phyloP scores from a whole-genome alignment of 2,113 vertebrate species.

The Otus sunia region DNA sequence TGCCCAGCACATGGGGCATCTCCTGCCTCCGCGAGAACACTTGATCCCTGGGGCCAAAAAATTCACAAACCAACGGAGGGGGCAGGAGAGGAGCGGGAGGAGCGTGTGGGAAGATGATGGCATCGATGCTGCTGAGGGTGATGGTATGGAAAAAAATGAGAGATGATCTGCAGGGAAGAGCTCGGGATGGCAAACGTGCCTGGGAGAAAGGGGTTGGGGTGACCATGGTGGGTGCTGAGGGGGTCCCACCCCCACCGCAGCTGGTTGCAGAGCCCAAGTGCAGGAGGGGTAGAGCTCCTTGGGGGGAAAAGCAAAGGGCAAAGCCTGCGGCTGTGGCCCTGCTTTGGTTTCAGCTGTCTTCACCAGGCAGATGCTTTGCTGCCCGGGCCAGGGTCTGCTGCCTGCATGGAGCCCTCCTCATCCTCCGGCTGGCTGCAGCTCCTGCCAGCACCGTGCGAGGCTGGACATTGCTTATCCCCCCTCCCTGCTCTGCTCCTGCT shows the following conservation, averaged over 20 bases:
- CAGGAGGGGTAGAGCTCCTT: neutral
- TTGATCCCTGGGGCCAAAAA: constrained; percentile 49
- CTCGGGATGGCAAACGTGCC: neutral
- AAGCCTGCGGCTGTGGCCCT: neutral
- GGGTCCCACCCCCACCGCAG: accelerated
- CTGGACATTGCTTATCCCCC: neutral
- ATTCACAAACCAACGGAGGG: neutral
- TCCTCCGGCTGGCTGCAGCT: neutral
- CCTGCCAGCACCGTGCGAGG: neutral
- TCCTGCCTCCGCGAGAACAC: constrained; percentile 21
- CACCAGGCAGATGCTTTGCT: neutral
- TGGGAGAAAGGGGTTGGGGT: neutral
- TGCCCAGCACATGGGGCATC: constrained; percentile 21
- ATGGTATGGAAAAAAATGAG: neutral
- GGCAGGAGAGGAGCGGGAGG: neutral
- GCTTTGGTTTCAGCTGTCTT: accelerated
- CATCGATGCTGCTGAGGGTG: neutral
- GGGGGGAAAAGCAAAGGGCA: neutral
- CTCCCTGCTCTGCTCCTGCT: neutral
- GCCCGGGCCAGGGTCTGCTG: neutral
- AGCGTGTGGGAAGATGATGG: neutral
- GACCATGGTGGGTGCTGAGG: neutral
- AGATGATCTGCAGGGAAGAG: neutral
- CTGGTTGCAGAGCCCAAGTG: neutral
- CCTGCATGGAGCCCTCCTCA: neutral